Evolutionary conservation across 2,113 vertebrate species (phyloP).

Genomic region (Hirundichthys speculiger): DNA sequence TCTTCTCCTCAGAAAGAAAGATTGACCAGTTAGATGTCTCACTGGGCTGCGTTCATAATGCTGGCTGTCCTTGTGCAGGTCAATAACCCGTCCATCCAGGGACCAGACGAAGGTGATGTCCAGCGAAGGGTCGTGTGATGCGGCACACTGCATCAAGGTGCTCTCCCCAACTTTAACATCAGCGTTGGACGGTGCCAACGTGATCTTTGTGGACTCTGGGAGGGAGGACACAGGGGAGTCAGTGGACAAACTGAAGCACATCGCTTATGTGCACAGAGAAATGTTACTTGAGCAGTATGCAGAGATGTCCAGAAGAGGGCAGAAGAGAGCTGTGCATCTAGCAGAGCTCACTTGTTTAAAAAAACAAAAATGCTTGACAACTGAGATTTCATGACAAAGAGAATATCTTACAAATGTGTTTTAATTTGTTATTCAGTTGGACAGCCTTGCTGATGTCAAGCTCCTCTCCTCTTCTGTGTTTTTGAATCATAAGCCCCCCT

Average conservation of each 20-base stretch:
- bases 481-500: conserved; percentile 24
- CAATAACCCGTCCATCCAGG: conserved; percentile 88
- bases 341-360: too few relatives aligned
- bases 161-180: conserved; percentile 92
- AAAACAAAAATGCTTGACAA: conserved; percentile 12
- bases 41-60: conserved; percentile 90
- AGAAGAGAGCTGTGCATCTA: conserved; percentile 55
- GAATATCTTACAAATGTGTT: not conserved
- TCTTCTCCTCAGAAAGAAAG: too few relatives aligned
- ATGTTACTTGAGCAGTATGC: conserved; percentile 19
- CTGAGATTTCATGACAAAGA: conserved; percentile 11
- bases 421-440: not conserved
- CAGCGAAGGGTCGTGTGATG: conserved; percentile 87
- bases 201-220: conserved; percentile 94
- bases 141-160: conserved; percentile 90
- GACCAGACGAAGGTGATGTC: conserved; percentile 97
- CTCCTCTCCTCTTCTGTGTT: not conserved
- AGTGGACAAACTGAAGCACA: not conserved
- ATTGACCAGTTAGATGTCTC: conserved; percentile 54
- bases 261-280: not conserved
- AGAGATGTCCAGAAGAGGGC: conserved; percentile 70
- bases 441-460: conserved; percentile 4
- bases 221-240: not conserved
- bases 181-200: conserved; percentile 88
- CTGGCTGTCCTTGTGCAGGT: conserved; percentile 86